phyloP scores from a whole-genome alignment of 2,113 vertebrate genomes.

The Tonatia bakeri region DNA sequence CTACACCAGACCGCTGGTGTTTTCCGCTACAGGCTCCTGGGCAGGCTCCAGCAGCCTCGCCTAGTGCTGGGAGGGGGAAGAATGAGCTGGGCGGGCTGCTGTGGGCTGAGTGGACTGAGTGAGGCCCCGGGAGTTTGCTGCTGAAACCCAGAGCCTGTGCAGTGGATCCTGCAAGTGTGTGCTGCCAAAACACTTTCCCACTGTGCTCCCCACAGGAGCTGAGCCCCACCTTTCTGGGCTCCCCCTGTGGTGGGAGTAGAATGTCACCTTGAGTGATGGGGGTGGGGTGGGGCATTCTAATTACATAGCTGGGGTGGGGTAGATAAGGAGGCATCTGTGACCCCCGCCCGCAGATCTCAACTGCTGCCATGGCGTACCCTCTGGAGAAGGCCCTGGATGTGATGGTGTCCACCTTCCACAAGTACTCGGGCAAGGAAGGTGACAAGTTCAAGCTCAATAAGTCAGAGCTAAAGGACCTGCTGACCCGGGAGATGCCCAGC shows the following conservation, averaged over 20 bases:
- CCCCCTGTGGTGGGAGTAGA: background rate
- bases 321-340: background rate
- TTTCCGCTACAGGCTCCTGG: conserved; percentile 49
- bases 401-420: conserved; percentile 84
- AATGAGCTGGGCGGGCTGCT: conserved; percentile 22
- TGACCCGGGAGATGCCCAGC: conserved; percentile 83
- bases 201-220: background rate
- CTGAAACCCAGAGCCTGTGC: background rate
- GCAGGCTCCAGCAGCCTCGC: conserved; percentile 54
- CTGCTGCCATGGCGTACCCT: conserved; percentile 60
- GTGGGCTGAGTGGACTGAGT: background rate
- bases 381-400: conserved; percentile 77
- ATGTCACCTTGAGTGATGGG: background rate
- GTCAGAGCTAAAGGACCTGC: conserved; percentile 83
- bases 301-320: background rate
- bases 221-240: background rate
- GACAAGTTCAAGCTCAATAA: conserved; percentile 83
- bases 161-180: background rate
- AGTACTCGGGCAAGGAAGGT: conserved; percentile 82
- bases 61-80: background rate
- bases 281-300: background rate
- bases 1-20: background rate
- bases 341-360: conserved; percentile 1
- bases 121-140: background rate
- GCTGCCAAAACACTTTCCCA: background rate